Percentiles rank a stretch among this genome's conserved stretches.
Evolutionary conservation across 2,113 vertebrate species (phyloP).

Genomic region (Eulemur macaco): DNA sequence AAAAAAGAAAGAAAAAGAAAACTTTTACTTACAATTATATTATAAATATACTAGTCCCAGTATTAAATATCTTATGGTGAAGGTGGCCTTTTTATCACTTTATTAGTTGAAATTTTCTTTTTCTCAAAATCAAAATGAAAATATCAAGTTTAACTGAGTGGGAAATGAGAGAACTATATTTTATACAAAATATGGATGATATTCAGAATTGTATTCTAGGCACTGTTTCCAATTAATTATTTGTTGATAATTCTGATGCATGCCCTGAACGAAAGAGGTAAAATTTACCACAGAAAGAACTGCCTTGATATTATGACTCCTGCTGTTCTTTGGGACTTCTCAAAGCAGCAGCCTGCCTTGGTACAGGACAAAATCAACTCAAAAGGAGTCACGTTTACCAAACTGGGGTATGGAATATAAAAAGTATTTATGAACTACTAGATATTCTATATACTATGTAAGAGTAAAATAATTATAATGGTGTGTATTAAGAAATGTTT

Average conservation of each 20-base stretch:
- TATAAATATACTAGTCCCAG: neutral
- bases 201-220: slow-evolving; percentile 44
- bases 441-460: neutral
- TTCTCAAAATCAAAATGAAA: slow-evolving; percentile 12
- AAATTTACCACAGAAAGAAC: slow-evolving; percentile 29
- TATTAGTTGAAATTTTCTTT: slow-evolving; percentile 11
- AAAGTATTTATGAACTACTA: neutral
- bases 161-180: slow-evolving; percentile 11
- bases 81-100: neutral
- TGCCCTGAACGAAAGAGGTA: neutral
- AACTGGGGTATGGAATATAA: neutral
- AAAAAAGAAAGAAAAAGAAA: neutral
- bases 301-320: neutral
- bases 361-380: neutral
- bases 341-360: neutral
- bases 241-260: slow-evolving; percentile 42
- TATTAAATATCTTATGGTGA: slow-evolving; percentile 17
- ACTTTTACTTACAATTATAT: neutral
- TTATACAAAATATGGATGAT: slow-evolving; percentile 21
- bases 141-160: neutral
- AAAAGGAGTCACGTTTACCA: neutral
- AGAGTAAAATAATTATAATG: slow-evolving; percentile 9
- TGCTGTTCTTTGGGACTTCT: neutral
- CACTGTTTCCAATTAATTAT: slow-evolving; percentile 17
- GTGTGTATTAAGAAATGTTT: neutral